Evolutionary conservation across 2,113 vertebrate genomes (phyloP).

Genomic region (Cyanocitta stelleri): DNA sequence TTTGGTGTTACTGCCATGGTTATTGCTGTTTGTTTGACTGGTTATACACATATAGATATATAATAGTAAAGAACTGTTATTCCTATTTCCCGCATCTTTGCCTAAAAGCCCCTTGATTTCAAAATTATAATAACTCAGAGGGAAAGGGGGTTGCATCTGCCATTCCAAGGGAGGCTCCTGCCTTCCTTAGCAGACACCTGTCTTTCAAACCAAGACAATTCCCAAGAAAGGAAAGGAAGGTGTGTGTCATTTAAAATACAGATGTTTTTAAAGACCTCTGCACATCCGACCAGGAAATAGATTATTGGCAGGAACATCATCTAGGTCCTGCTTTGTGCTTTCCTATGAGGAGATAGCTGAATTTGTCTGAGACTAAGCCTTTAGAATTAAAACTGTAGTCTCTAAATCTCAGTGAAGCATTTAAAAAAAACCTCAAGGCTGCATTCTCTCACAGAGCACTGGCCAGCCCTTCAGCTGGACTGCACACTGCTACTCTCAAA

Average conservation of each 20-base stretch:
- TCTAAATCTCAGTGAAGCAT: neutral
- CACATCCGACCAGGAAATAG: neutral
- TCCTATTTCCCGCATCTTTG: too few relatives aligned
- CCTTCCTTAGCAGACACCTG: too few relatives aligned
- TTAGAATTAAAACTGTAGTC: neutral
- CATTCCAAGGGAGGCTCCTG: too few relatives aligned
- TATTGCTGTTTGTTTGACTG: too few relatives aligned
- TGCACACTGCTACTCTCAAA: neutral
- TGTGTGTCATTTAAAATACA: neutral
- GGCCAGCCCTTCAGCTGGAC: neutral
- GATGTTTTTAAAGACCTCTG: neutral
- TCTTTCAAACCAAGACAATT: too few relatives aligned
- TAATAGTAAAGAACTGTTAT: too few relatives aligned
- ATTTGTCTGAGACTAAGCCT: neutral
- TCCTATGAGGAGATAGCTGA: neutral
- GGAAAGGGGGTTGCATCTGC: too few relatives aligned
- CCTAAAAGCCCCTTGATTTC: too few relatives aligned
- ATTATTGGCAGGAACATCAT: neutral
- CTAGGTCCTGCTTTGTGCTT: neutral
- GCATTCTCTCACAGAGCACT: neutral
- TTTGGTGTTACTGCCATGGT: too few relatives aligned
- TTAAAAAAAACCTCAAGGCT: neutral
- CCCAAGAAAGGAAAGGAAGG: neutral
- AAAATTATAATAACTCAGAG: too few relatives aligned
- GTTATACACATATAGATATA: too few relatives aligned